These are phyloP conservation scores for Limnodromus scolopaceus DNA, from an alignment of 2,797 vertebrate species.

Conservation along the genomic window DNA sequence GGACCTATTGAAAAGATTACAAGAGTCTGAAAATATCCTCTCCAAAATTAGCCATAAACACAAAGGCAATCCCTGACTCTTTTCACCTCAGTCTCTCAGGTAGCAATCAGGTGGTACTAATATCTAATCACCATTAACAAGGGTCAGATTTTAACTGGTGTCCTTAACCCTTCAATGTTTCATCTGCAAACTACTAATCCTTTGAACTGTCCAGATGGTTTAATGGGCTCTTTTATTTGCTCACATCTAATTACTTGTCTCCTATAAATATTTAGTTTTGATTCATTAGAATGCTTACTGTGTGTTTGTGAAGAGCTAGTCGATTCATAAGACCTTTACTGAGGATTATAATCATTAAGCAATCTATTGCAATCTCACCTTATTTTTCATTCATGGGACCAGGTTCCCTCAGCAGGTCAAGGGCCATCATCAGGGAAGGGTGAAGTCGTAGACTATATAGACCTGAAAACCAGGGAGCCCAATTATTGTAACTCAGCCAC, in stretches of 20 bases:
- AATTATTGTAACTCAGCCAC: background rate
- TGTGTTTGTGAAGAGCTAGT: background rate
- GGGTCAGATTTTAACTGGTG: conserved; percentile 27
- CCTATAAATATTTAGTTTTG: conserved; percentile 37
- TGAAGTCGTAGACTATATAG: background rate
- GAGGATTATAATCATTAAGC: background rate
- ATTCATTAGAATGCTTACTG: conserved; percentile 17
- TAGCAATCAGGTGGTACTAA: background rate
- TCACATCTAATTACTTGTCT: conserved; percentile 46
- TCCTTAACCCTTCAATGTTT: conserved; percentile 9
- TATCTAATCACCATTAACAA: background rate
- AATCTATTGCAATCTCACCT: background rate
- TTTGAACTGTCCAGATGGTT: conserved; percentile 49
- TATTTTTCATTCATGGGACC: background rate
- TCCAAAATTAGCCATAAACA: background rate
- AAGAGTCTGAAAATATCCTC: background rate
- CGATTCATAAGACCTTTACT: background rate
- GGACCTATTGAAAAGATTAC: background rate
- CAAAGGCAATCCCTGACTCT: background rate
- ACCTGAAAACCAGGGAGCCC: background rate
- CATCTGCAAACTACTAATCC: conserved; percentile 7
- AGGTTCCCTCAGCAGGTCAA: background rate
- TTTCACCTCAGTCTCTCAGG: background rate
- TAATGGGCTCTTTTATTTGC: conserved; percentile 9
- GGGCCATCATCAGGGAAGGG: background rate